Evolutionary conservation across 2,888 invertebrate species (phyloP).

Genomic region (Orthosia incerta): DNA sequence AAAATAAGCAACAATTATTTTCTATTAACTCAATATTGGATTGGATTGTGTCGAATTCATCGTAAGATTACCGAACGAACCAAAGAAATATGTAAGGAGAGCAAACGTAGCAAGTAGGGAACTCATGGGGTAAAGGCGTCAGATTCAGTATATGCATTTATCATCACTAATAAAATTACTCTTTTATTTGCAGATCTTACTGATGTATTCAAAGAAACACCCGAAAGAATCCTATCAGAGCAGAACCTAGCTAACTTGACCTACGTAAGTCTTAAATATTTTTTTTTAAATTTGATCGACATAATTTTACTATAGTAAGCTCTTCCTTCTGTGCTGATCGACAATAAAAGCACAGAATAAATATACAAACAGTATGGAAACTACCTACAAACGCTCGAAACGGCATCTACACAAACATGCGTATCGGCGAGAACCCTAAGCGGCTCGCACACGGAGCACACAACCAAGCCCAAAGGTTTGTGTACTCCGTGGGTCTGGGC

Average conservation of each 20-base stretch:
- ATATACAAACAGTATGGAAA: too few relatives aligned
- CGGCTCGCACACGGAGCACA: too few relatives aligned
- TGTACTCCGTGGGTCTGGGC: too few relatives aligned
- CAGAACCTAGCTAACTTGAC: conserved; percentile 79
- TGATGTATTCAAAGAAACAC: conserved; percentile 78
- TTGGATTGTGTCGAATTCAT: background rate
- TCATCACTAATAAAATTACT: background rate
- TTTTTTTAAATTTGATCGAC: background rate
- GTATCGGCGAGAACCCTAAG: too few relatives aligned
- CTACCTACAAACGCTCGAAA: too few relatives aligned
- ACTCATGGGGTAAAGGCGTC: background rate
- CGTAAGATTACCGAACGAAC: background rate
- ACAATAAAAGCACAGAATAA: background rate
- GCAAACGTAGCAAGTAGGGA: too few relatives aligned
- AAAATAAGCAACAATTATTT: too few relatives aligned
- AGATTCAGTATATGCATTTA: background rate
- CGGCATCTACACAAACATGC: too few relatives aligned
- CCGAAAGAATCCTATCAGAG: conserved; percentile 80
- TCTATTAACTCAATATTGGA: background rate
- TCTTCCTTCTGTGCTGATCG: background rate
- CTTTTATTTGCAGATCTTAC: conserved; percentile 75
- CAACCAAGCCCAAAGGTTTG: too few relatives aligned
- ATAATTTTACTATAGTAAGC: background rate
- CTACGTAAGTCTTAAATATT: conserved; percentile 75
- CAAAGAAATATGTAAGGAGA: too few relatives aligned